Conservation (phyloP, 2,113 vertebrate species). For the Orientallactaga bullata region DNA sequence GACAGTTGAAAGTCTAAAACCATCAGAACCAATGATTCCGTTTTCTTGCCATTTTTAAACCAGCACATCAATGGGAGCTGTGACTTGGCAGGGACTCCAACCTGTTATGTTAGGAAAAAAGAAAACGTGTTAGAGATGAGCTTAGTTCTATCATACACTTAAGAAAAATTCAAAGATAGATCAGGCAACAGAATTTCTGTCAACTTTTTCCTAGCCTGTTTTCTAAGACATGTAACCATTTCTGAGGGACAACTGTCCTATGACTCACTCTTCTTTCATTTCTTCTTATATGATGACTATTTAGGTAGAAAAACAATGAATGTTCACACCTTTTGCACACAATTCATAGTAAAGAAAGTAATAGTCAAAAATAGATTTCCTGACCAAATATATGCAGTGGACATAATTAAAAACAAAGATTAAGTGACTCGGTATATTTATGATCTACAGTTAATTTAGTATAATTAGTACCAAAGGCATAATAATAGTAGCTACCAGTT, state of each 20-base stretch:
- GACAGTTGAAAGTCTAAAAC: conserved; percentile 76
- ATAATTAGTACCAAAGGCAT: conserved; percentile 71
- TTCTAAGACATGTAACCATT: conserved; percentile 1
- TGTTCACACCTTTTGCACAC: not conserved
- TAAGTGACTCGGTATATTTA: conserved; percentile 51
- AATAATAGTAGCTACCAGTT: conserved; percentile 75
- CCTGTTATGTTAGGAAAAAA: conserved; percentile 9
- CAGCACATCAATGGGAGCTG: not conserved
- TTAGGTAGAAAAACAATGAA: not conserved
- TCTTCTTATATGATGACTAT: not conserved
- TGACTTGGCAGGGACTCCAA: not conserved
- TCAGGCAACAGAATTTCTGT: not conserved
- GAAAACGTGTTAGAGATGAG: not conserved
- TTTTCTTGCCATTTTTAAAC: conserved; percentile 26
- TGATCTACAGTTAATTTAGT: conserved; percentile 71
- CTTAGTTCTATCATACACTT: not conserved
- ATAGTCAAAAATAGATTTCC: conserved; percentile 59
- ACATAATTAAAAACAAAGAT: conserved; percentile 70
- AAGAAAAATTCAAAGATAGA: conserved; percentile 22
- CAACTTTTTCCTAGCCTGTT: not conserved
- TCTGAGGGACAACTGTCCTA: not conserved
- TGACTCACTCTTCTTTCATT: not conserved
- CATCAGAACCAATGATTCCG: not conserved
- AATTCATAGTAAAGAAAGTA: conserved; percentile 18
- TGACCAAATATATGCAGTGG: conserved; percentile 59